phyloP scores from a whole-genome alignment of 2,797 vertebrate genomes.

The Microcaecilia unicolor region DNA sequence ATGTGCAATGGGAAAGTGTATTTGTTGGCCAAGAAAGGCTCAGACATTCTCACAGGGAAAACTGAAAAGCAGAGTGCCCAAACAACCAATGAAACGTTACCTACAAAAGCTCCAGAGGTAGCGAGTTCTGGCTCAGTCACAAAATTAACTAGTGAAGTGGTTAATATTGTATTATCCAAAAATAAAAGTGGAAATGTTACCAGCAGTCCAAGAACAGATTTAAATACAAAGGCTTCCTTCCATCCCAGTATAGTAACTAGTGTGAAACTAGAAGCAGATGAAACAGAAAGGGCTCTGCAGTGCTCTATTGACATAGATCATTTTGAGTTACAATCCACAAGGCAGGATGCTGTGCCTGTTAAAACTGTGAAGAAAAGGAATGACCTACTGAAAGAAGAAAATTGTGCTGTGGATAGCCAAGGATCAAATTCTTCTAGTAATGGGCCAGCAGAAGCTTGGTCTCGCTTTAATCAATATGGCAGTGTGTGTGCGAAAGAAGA shows the following conservation, averaged over 20 bases:
- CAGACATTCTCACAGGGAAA: conserved; percentile 23
- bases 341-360: conserved; percentile 11
- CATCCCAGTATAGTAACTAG: conserved; percentile 13
- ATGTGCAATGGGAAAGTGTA: conserved; percentile 58
- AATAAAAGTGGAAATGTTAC: conserved; percentile 25
- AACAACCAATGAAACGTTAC: conserved; percentile 22
- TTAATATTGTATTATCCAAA: conserved; percentile 51
- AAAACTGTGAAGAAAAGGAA: conserved; percentile 14
- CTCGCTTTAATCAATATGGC: conserved; percentile 17
- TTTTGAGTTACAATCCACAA: conserved; percentile 21
- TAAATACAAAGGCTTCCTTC: conserved; percentile 7
- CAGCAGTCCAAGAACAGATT: conserved; percentile 19
- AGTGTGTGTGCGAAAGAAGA: conserved; percentile 36
- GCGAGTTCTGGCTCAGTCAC: conserved; percentile 24
- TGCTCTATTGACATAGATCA: conserved; percentile 16
- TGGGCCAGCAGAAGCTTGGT: conserved; percentile 27
- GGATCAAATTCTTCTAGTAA: conserved; percentile 16
- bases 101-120: conserved; percentile 26
- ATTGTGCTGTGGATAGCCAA: too few relatives aligned
- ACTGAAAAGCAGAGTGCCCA: conserved; percentile 30
- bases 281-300: conserved; percentile 7
- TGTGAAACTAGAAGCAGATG: conserved; percentile 18
- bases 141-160: conserved; percentile 43
- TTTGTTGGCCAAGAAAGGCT: conserved; percentile 44
- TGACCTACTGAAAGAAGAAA: conserved; percentile 16